Evolutionary conservation across 2,797 vertebrate species (phyloP).

Genomic region (Eulemur coronatus): DNA sequence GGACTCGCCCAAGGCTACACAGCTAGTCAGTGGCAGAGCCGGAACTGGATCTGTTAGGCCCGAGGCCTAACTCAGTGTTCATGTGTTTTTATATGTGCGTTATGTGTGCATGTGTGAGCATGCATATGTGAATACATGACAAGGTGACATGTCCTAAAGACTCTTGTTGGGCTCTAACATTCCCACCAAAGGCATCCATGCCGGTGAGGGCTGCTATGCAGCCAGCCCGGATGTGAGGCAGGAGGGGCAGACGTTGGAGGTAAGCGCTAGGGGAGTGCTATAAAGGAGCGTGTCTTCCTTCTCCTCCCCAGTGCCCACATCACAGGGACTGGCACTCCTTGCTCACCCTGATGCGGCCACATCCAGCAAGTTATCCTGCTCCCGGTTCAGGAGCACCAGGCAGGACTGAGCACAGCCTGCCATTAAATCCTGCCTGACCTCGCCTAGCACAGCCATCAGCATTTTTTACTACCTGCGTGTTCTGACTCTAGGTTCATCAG

Average conservation of each 20-base stretch:
- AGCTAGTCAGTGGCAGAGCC: neutral
- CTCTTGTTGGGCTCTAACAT: neutral
- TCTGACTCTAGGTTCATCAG: neutral
- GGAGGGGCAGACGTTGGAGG: neutral
- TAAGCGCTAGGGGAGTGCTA: neutral
- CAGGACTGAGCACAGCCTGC: no score
- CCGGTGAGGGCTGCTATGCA: neutral
- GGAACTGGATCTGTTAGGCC: neutral
- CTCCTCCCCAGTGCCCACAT: neutral
- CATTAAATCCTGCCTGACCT: neutral
- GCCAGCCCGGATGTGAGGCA: neutral
- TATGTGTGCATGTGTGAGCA: neutral
- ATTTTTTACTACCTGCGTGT: neutral
- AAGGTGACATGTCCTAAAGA: neutral
- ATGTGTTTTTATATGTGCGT: neutral
- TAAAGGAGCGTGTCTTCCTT: neutral
- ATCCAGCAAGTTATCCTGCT: neutral
- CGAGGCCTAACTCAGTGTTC: neutral
- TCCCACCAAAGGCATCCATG: neutral
- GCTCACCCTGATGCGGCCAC: neutral
- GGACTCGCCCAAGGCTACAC: neutral
- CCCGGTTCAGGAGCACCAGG: neutral
- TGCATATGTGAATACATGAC: neutral
- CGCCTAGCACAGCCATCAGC: neutral
- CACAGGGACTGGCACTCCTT: accelerated